Base-by-base conservation (phyloP, 2,797 vertebrate species). In the Pipistrellus kuhlii region DNA sequence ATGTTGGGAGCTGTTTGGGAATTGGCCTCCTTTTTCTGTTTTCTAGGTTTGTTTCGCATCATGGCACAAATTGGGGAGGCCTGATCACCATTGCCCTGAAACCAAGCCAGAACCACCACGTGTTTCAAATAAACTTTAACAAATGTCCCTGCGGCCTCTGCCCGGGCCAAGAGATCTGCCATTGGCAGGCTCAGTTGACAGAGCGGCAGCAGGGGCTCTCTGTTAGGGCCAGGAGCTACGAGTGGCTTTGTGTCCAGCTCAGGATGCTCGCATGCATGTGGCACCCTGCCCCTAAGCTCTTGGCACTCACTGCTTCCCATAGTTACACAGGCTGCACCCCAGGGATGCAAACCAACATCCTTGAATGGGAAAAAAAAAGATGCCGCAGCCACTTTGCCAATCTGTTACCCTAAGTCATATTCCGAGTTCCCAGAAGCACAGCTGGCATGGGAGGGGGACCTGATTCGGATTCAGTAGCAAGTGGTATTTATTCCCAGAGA, bases 61-160 rank as follows among this genome's bases (percentile, higher is more conserved):
- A 38, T 3, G 80, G 89, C 81, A 80, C 38, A 78, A 80, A 80
- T 59, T 44, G 21, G 91, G 57, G 57, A 78, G 86, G 77, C 73
- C 66, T 41, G 48, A 59, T 89, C 83, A 35, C 27, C 38, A 48
- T 35, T 46, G 57, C 81, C 62, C 91, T 72, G 93, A 96, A 95
- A 46, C 30, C 77, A 55, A 64, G 94, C 94, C 89, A 84, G 92
- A 86, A 57, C 73, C 51, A 80, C 85, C 91, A 78, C 92, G 85
- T 82, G 77, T 96, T 95, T 94, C 91, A 94, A 94, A 96, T 93
- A 83, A 94, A 96, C 91, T 90, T 95, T 11, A 85, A 41, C 87
- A 88, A 80, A 93, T 68, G 20, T 85, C 93, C 87, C 86, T 4
- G 21, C 2, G 77, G 81, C 78, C 73, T 94, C 76, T 32, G 68